A percentile compares a stretch with the other conserved stretches of the same genome.
These are phyloP conservation scores for Cephus nigrinus DNA, from an alignment of 2,888 invertebrate genomes.

Conservation along the genomic window DNA sequence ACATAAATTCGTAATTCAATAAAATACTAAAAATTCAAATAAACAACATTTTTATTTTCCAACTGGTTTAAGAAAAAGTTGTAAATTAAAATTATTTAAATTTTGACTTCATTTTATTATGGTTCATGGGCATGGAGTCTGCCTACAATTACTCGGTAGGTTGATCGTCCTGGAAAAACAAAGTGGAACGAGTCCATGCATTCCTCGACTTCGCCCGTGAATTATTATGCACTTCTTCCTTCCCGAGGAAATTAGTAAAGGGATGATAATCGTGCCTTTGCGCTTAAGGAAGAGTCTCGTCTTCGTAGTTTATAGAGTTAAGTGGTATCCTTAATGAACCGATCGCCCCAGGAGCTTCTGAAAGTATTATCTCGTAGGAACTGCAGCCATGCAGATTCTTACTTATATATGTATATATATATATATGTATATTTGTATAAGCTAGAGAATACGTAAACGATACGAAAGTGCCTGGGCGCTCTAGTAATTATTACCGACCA, in stretches of 20 bases:
- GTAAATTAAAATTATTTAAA: not conserved
- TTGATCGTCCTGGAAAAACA: not conserved
- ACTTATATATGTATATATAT: not conserved
- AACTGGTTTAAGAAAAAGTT: not conserved
- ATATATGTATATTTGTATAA: slow-evolving; percentile 2
- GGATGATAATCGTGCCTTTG: not conserved
- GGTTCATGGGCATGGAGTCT: not conserved
- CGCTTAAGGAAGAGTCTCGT: not conserved
- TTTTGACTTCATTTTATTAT: not conserved
- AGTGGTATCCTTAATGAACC: slow-evolving; percentile 25
- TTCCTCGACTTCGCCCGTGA: not conserved
- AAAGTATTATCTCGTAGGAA: not conserved
- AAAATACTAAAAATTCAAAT: not conserved
- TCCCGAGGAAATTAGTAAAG: not conserved
- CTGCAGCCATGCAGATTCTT: not conserved
- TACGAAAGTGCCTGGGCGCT: slow-evolving; percentile 14
- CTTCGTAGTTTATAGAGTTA: slow-evolving; percentile 15
- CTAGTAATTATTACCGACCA: slow-evolving; percentile 40
- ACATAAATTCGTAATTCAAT: not conserved
- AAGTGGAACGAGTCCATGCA: not conserved
- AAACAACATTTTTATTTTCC: not conserved
- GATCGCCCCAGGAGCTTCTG: slow-evolving; percentile 19
- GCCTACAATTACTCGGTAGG: not conserved
- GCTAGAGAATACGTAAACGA: slow-evolving; percentile 4
- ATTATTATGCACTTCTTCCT: not conserved